A percentile compares a stretch with the other conserved stretches of the same genome.
Evolutionary conservation across 2,888 invertebrate species (phyloP).

Genomic region (Dyspetes luteomarginatus): DNA sequence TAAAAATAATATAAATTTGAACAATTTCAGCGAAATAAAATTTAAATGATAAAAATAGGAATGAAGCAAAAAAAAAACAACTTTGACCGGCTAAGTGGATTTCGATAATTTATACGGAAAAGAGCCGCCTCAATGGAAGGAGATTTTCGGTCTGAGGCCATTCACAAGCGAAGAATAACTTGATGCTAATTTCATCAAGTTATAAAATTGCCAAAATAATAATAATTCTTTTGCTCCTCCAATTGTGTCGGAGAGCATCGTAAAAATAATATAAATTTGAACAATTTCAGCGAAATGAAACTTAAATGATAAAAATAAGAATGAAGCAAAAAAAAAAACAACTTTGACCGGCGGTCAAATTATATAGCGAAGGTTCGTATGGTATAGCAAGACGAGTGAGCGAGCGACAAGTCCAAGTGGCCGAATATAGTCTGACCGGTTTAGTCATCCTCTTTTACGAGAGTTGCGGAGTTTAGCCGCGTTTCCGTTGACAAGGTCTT

Average conservation of each 20-base stretch:
- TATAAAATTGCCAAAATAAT: not conserved
- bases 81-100: constrained; percentile 51
- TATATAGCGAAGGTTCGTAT: constrained; percentile 53
- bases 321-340: constrained; percentile 55
- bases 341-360: constrained; percentile 24
- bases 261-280: constrained; percentile 4
- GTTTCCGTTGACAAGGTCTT: constrained; percentile 67
- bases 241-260: not conserved
- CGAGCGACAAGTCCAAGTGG: constrained; percentile 44
- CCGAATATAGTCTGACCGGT: constrained; percentile 70
- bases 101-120: constrained; percentile 15
- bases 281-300: too few relatives aligned
- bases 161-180: constrained; percentile 20
- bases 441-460: constrained; percentile 68
- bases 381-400: constrained; percentile 52
- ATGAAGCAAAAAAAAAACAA: too few relatives aligned
- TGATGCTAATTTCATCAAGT: not conserved
- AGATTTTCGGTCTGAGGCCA: constrained; percentile 1
- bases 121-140: constrained; percentile 3
- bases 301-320: constrained; percentile 46
- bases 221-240: not conserved
- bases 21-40: too few relatives aligned
- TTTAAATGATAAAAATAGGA: too few relatives aligned
- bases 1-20: too few relatives aligned
- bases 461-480: constrained; percentile 48